Evolutionary conservation across 2,113 vertebrate genomes (phyloP), one percentile per base, ranked within the genome.

Genomic region (Aegithalos caudatus): DNA sequence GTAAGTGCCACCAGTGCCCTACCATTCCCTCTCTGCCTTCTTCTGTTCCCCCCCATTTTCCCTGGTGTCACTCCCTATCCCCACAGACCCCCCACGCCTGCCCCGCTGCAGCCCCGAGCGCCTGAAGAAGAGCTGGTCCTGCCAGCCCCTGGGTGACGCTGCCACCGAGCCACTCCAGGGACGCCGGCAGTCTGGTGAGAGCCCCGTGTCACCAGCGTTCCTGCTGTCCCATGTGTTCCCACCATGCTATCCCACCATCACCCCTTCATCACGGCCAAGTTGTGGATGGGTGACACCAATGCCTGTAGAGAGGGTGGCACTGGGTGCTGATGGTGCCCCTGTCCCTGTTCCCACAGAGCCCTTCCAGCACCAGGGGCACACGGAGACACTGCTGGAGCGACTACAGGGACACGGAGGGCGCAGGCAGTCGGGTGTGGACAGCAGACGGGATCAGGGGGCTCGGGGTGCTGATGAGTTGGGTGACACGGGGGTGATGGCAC

Each of bases 161-260:
- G 37, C 14, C 7, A 7, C 66, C 0, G 79, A 89, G 3, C 94
- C 50, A 2, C 93, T 97, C 25, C 98, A 98, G 69, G 98, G 97
- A 24, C 98, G 99, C 71, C 98, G 99, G 83, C 98, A 98, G 72
- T 99, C 99, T 17, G 99, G 99, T 99, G 97, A 95, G 98, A 45
- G 29, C 58, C 8, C 0, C 0, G 1, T 17, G 17, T 31, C 80
- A 54, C 38, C 14, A 1, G 14, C 4, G 5, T n/a, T n/a, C 51
- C 66, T n/a, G 3, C 31, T 48, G 47, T 31, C 47, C 47, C 20
- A 0, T 2, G 13, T 31, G 29, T 60, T 45, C 38, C n/a, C 61
- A 28, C 28, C 33, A 7, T 1, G 5, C 67, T 16, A 9, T 37
- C 25, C 7, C 31, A 31, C 31, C 1, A 1, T 42, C 23, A 3